phyloP scores from a whole-genome alignment of 2,888 invertebrate species.

The Leucophenga montana region DNA sequence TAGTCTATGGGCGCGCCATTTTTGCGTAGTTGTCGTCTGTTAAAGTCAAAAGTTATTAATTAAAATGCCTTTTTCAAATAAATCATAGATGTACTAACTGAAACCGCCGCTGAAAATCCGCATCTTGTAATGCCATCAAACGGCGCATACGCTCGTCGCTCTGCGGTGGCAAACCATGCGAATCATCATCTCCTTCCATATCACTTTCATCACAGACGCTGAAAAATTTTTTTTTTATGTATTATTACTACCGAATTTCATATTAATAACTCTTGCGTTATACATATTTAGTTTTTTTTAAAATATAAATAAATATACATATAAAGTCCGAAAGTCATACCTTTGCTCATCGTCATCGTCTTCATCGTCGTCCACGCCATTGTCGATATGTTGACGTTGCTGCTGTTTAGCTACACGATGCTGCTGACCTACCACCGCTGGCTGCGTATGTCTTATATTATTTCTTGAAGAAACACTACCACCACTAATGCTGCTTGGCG shows the following conservation, averaged over 20 bases:
- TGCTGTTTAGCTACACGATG: constrained; percentile 45
- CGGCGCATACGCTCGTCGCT: constrained; percentile 70
- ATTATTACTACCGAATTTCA: constrained; percentile 45
- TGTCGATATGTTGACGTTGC: constrained; percentile 11
- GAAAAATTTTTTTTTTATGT: constrained; percentile 1
- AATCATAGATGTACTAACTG: constrained; percentile 59
- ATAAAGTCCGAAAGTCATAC: too few relatives aligned
- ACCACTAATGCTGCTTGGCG: constrained; percentile 56
- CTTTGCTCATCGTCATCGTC: constrained; percentile 53
- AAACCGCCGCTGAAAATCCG: constrained; percentile 70
- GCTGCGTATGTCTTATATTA: constrained; percentile 45
- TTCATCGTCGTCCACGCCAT: constrained; percentile 37
- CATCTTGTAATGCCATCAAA: constrained; percentile 68
- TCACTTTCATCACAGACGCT: constrained; percentile 67
- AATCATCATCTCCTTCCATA: constrained; percentile 53
- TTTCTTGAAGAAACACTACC: constrained; percentile 57
- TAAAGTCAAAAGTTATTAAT: neutral
- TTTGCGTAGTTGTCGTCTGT: constrained; percentile 67
- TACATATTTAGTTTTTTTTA: constrained; percentile 58
- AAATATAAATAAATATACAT: constrained; percentile 26
- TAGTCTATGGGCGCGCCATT: constrained; percentile 59
- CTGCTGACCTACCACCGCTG: constrained; percentile 38
- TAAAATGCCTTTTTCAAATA: neutral
- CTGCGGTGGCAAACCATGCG: constrained; percentile 63
- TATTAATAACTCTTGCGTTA: constrained; percentile 56